Evolutionary conservation across 1,140 invertebrate genomes (phyloP), one percentile per base, ranked within the genome.

Genomic region (Hetaerina americana): DNA sequence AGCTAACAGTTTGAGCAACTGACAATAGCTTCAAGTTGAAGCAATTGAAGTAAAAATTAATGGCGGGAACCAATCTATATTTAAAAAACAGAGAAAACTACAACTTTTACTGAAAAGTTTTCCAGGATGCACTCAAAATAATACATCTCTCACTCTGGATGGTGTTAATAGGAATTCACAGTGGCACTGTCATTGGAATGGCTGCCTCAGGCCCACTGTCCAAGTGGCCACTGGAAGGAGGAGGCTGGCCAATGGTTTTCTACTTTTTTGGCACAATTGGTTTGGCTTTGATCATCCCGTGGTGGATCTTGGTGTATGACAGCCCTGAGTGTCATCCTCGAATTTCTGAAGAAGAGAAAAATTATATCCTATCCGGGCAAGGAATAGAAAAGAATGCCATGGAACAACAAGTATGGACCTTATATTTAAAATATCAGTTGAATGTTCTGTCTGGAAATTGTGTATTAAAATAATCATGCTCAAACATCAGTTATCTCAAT

Each of bases 241-340:
- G 70, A 6, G 70, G 70, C n/a, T 71, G 70, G 70, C 70, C 70
- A n/a, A 71, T 71, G 70, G 40, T 71, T 5, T 71, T 71, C 29
- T 71, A 71, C 27, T 28, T 71, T 22, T 71, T 71, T n/a, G 70
- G 70, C 25, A 40, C 28, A 18, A 31, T 71, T 18, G 28, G 28
- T 3, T 28, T 71, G n/a, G 5, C 57, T 15, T 85, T 84, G 82
- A 81, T 75, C 57, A 72, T 74, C 15, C 70, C 75, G 80, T 87
- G 85, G 85, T 76, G 80, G 71, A 66, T 82, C 0, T 72, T 85
- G 5, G 80, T 82, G 27, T 82, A 79, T 71, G 82, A 86, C 75
- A 77, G 76, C 18, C 86, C 86, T 8, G 73, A 73, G 5, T 10
- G 5, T 49, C 72, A 73, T 73, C 72, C 72, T 2, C 12, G 68